phyloP scores from a whole-genome alignment of 2,888 invertebrate species.

The Phrixothrix hirtus region DNA sequence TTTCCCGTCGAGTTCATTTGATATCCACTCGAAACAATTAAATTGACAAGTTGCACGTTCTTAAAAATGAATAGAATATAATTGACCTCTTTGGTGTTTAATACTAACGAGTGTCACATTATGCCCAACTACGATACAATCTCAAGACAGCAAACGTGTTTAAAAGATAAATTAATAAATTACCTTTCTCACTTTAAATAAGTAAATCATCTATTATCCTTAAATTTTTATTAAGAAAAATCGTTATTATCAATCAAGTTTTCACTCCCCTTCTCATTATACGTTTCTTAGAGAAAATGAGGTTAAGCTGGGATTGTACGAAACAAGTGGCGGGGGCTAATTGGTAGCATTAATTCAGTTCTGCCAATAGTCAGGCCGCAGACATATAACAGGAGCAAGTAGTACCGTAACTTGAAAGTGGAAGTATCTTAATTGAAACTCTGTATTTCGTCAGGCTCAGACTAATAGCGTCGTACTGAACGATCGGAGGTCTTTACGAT shows the following conservation, averaged over 20 bases:
- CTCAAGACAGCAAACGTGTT: no score
- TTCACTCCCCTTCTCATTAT: background rate
- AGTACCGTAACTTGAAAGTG: slow-evolving; percentile 17
- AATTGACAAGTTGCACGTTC: no score
- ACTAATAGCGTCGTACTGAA: slow-evolving; percentile 20
- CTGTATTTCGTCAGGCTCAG: slow-evolving; percentile 17
- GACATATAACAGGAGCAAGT: slow-evolving; percentile 24
- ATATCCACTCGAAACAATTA: no score
- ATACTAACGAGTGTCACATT: no score
- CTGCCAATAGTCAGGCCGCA: slow-evolving; percentile 21
- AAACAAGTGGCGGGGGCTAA: slow-evolving; percentile 16
- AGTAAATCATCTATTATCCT: no score
- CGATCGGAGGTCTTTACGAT: slow-evolving; percentile 19
- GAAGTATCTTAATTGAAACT: slow-evolving; percentile 29
- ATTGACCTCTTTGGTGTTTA: no score
- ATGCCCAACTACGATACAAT: no score
- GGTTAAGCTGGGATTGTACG: slow-evolving; percentile 5
- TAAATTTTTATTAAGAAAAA: no score
- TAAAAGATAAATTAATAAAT: no score
- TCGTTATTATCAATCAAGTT: background rate
- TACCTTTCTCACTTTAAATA: no score
- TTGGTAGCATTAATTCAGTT: slow-evolving; percentile 23
- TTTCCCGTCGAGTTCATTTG: no score
- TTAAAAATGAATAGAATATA: no score
- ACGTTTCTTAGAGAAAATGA: slow-evolving; percentile 1